phyloP scores from a whole-genome alignment of 2,797 vertebrate species.

The Propithecus deckenii region DNA sequence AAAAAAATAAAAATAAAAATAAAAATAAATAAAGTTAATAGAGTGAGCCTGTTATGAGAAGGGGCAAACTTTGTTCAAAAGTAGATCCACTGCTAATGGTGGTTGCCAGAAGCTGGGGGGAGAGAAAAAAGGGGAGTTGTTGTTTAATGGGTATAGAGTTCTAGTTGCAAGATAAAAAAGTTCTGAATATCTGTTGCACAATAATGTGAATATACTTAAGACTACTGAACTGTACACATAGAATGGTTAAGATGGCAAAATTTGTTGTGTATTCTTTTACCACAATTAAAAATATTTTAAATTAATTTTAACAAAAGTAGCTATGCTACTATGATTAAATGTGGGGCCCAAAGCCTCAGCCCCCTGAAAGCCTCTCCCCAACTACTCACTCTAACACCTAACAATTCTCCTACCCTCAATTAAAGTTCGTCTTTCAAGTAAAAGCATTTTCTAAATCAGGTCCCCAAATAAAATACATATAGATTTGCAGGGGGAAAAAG shows the following conservation, averaged over 20 bases:
- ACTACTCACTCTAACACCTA: background rate
- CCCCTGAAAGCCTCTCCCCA: background rate
- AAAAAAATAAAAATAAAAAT: too few relatives aligned
- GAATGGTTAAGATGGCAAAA: background rate
- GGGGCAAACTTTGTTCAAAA: background rate
- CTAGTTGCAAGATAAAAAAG: background rate
- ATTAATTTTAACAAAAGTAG: background rate
- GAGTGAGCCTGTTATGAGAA: background rate
- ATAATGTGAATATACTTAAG: background rate
- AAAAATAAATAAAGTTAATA: too few relatives aligned
- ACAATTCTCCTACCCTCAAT: background rate
- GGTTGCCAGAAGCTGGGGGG: background rate
- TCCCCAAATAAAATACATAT: background rate
- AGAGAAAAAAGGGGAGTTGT: background rate
- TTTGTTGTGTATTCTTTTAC: background rate
- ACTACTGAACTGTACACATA: background rate
- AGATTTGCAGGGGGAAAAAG: background rate
- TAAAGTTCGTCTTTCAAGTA: constrained; percentile 1
- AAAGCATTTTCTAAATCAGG: constrained; percentile 14
- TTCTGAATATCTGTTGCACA: background rate
- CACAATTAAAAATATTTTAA: background rate
- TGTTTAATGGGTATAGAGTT: background rate
- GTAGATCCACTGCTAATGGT: background rate
- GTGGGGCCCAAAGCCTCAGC: background rate
- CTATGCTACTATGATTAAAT: background rate